These are phyloP conservation scores for Anthopleura sola DNA, from an alignment of 64 coral and sea anemone genomes.

Conservation along the genomic window DNA sequence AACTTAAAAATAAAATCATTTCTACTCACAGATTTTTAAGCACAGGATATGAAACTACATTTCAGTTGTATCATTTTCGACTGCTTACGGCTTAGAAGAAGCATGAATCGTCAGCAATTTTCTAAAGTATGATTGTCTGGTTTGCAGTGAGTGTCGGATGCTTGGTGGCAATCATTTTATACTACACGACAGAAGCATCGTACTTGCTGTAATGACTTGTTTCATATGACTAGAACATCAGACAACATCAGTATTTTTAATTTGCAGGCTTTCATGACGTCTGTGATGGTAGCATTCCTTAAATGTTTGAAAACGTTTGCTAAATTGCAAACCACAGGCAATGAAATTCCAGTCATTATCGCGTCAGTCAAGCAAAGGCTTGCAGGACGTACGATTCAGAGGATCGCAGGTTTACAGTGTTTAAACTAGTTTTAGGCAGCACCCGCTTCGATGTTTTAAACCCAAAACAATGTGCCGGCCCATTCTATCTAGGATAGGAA, in stretches of 20 bases:
- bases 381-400: not conserved
- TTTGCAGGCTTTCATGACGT: not conserved
- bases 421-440: too few relatives aligned
- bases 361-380: not conserved
- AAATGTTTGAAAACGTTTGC: not conserved
- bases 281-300: not conserved
- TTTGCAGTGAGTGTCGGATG: not conserved
- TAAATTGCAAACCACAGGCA: constrained; percentile 9
- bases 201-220: not conserved
- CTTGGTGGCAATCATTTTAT: not conserved
- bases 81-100: too few relatives aligned
- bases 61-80: too few relatives aligned
- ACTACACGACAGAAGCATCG: not conserved
- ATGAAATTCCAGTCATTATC: constrained; percentile 12
- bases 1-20: too few relatives aligned
- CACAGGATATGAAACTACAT: too few relatives aligned
- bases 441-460: too few relatives aligned
- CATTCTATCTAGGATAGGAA: too few relatives aligned
- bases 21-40: too few relatives aligned
- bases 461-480: too few relatives aligned
- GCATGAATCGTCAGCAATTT: too few relatives aligned
- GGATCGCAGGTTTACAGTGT: not conserved
- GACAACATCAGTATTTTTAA: not conserved
- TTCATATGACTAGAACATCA: not conserved
- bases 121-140: too few relatives aligned